phyloP scores from a whole-genome alignment of 2,888 invertebrate genomes.

The Lumbricus terrestris region DNA sequence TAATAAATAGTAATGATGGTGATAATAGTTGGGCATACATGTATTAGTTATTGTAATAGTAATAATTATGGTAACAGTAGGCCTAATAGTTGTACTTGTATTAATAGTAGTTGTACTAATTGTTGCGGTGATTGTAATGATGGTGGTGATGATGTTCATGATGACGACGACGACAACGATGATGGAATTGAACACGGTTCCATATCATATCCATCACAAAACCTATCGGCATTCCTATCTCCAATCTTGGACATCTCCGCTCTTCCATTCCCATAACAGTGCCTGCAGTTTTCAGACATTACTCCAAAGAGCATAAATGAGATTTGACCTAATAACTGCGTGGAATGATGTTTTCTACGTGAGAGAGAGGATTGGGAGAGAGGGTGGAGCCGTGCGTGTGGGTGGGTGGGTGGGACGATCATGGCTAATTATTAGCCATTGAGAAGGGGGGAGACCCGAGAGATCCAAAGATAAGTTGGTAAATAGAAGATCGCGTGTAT shows the following conservation, averaged over 20 bases:
- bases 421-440: background rate
- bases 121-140: too few relatives aligned
- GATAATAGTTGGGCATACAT: too few relatives aligned
- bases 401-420: too few relatives aligned
- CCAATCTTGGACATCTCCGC: too few relatives aligned
- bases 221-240: background rate
- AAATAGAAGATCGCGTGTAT: background rate
- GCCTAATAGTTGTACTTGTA: too few relatives aligned
- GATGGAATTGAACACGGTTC: background rate
- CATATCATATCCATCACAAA: background rate
- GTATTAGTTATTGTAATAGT: too few relatives aligned
- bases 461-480: conserved; percentile 3
- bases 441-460: background rate
- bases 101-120: too few relatives aligned
- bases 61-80: too few relatives aligned
- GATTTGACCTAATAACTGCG: background rate
- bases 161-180: too few relatives aligned
- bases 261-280: background rate
- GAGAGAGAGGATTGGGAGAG: background rate
- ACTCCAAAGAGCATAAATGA: background rate
- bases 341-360: background rate
- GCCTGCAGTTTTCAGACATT: background rate
- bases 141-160: too few relatives aligned
- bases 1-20: too few relatives aligned
- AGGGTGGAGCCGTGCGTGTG: background rate